phyloP scores from a whole-genome alignment of 2,797 vertebrate species.

The Chiropotes sagulatus region DNA sequence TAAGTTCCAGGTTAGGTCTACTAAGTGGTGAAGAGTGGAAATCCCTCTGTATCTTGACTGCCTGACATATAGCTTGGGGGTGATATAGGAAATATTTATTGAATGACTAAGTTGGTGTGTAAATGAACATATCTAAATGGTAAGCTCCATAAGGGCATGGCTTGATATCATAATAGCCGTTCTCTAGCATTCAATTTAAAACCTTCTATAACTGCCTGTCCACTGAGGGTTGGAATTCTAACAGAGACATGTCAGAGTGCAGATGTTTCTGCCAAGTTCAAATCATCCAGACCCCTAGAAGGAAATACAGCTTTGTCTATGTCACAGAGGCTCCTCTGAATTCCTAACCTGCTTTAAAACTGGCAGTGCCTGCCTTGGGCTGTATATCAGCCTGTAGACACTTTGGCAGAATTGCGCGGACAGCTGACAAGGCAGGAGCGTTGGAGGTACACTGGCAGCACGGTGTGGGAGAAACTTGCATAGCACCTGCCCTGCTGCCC shows the following conservation, averaged over 20 bases:
- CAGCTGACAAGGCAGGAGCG: not conserved
- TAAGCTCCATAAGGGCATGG: not conserved
- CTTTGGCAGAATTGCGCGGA: slow-evolving; percentile 4
- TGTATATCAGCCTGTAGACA: not conserved
- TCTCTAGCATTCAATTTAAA: not conserved
- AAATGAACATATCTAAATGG: not conserved
- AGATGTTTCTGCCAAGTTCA: slow-evolving; percentile 43
- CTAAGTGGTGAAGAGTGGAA: not conserved
- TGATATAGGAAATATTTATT: not conserved
- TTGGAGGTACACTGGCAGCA: not conserved
- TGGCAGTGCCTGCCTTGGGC: not conserved
- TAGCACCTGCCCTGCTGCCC: rapidly evolving
- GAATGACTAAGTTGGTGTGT: not conserved
- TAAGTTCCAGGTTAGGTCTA: not conserved
- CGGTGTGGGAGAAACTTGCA: not conserved
- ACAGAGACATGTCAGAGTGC: not conserved
- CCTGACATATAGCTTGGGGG: not conserved
- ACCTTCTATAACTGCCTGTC: not conserved
- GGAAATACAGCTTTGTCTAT: slow-evolving; percentile 47
- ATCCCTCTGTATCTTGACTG: rapidly evolving
- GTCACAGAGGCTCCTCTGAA: slow-evolving; percentile 4
- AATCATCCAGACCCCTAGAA: not conserved
- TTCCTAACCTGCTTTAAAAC: slow-evolving; percentile 29
- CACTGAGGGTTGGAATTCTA: not conserved
- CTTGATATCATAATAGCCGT: not conserved